A percentile compares a stretch with the other conserved stretches of the same genome.
Conservation (phyloP, 2,888 invertebrate species). For the Caenorhabditis auriculariae region DNA sequence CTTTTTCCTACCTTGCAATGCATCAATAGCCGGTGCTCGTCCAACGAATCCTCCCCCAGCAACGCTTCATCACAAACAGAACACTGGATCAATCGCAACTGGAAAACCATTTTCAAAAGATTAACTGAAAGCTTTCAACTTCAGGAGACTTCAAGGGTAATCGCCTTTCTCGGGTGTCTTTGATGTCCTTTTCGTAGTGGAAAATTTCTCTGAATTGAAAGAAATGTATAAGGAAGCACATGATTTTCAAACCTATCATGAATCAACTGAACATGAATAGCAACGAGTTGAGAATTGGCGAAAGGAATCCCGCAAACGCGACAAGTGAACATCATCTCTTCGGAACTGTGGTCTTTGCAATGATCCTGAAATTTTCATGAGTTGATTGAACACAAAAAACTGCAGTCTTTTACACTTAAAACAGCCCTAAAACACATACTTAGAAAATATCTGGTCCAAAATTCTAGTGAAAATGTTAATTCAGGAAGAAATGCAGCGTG, state of each 20-base stretch:
- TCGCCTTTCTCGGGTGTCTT: not conserved
- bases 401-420: too few species aligned
- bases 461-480: not conserved
- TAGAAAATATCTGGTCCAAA: too few species aligned
- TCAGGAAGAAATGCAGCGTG: conserved; percentile 18
- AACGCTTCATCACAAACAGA: conserved; percentile 39
- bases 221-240: conserved; percentile 26
- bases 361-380: conserved; percentile 31
- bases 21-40: conserved; percentile 30
- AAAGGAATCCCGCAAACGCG: conserved; percentile 18
- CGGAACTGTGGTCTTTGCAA: conserved; percentile 15
- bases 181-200: not conserved
- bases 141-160: conserved; percentile 11
- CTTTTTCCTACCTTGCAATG: conserved; percentile 34
- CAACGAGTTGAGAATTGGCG: conserved; percentile 7
- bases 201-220: not conserved
- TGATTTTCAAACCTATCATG: conserved; percentile 33
- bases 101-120: not conserved
- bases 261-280: conserved; percentile 29
- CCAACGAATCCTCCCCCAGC: conserved; percentile 34
- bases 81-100: conserved; percentile 21
- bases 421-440: too few species aligned
- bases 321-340: conserved; percentile 22
- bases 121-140: not conserved
- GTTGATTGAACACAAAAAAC: too few species aligned